Conservation (phyloP, 2,797 vertebrate genomes). For the Borostomias antarcticus region DNA sequence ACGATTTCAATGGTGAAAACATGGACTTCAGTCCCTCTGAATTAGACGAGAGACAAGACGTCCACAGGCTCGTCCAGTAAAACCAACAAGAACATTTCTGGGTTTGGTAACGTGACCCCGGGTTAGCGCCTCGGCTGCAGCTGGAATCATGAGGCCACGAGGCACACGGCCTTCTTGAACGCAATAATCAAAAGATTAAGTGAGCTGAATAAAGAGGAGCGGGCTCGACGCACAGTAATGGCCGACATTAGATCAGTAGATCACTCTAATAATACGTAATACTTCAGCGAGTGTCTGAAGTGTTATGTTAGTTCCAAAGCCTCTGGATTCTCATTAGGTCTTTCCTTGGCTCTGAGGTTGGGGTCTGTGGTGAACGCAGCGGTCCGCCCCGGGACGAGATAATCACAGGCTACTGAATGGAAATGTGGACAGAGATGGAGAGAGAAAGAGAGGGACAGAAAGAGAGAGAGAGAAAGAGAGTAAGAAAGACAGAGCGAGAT, state of each 20-base stretch:
- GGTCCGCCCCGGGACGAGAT: conserved; percentile 23
- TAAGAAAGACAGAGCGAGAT: conserved; percentile 1
- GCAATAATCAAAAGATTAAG: not conserved
- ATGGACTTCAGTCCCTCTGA: not conserved
- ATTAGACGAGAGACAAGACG: not conserved
- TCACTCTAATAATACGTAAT: not conserved
- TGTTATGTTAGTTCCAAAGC: not conserved
- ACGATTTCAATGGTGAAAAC: not conserved
- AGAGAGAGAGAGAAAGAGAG: not conserved
- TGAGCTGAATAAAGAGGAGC: not conserved
- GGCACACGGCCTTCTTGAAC: not conserved
- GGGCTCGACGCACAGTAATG: too few relatives aligned
- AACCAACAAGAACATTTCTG: not conserved
- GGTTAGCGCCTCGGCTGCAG: not conserved
- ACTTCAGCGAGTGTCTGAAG: too few relatives aligned
- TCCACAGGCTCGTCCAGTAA: not conserved
- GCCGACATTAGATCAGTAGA: too few relatives aligned
- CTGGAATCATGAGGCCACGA: not conserved
- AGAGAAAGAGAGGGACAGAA: not conserved
- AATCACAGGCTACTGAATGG: conserved; percentile 61
- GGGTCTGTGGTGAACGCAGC: conserved; percentile 56
- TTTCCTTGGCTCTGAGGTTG: conserved; percentile 41
- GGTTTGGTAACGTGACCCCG: not conserved
- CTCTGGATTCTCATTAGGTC: conserved; percentile 22
- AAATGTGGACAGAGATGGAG: conserved; percentile 23